Conservation (phyloP, 2,113 vertebrate genomes). For the Dissostichus mawsoni region DNA sequence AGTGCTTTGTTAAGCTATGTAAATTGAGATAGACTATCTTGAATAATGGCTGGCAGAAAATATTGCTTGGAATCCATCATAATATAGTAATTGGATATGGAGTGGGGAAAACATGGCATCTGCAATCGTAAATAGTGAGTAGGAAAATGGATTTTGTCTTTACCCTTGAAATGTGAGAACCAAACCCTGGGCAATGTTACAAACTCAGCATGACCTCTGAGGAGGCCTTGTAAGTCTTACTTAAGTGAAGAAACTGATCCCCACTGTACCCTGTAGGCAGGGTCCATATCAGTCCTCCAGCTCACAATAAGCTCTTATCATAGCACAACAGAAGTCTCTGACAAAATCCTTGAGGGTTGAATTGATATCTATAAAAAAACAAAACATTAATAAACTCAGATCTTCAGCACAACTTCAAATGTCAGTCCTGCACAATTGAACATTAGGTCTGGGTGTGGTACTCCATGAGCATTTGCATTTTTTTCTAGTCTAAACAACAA, state of each 20-base stretch:
- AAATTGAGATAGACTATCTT: slow-evolving; percentile 74
- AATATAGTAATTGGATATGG: slow-evolving; percentile 73
- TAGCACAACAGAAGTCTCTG: slow-evolving; percentile 61
- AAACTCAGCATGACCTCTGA: slow-evolving; percentile 69
- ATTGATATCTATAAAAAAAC: slow-evolving; percentile 54
- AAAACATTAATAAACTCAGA: slow-evolving; percentile 61
- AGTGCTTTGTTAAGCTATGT: slow-evolving; percentile 72
- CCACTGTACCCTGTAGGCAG: slow-evolving; percentile 56
- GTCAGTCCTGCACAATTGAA: slow-evolving; percentile 12
- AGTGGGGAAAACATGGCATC: slow-evolving; percentile 25
- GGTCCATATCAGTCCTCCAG: slow-evolving; percentile 61
- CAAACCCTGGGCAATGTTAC: slow-evolving; percentile 64
- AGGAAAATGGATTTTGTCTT: slow-evolving; percentile 66
- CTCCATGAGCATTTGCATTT: not conserved
- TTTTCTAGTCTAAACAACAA: not conserved
- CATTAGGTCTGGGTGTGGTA: not conserved
- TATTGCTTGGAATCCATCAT: slow-evolving; percentile 70
- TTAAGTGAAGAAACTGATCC: slow-evolving; percentile 66
- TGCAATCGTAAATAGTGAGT: slow-evolving; percentile 58
- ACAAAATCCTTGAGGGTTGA: slow-evolving; percentile 60
- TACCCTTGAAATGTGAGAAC: slow-evolving; percentile 72
- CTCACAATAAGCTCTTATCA: slow-evolving; percentile 75
- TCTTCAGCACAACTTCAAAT: slow-evolving; percentile 27
- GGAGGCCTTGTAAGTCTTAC: slow-evolving; percentile 61
- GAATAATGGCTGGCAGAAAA: slow-evolving; percentile 70